Evolutionary conservation across 2,113 vertebrate genomes (phyloP).

Genomic region (Pterophyllum scalare): DNA sequence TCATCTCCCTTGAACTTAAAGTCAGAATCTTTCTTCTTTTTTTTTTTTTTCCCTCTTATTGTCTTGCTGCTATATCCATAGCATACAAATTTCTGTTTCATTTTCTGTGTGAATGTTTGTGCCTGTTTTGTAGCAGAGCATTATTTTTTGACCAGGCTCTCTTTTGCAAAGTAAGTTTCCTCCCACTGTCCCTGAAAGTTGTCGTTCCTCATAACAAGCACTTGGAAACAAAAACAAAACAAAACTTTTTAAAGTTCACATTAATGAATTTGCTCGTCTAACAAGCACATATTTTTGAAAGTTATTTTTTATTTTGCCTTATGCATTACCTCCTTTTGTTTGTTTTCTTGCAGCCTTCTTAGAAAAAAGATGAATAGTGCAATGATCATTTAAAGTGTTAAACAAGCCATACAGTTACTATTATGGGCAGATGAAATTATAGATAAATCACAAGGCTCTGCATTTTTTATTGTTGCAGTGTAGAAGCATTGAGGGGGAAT

Average conservation of each 20-base stretch:
- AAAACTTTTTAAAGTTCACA: neutral
- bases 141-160: conserved; percentile 6
- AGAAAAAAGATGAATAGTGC: conserved; percentile 1
- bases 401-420: neutral
- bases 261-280: neutral
- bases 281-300: conserved; percentile 8
- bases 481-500: conserved; percentile 10
- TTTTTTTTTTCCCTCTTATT: conserved; percentile 1
- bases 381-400: conserved; percentile 24
- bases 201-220: neutral
- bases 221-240: neutral
- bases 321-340: neutral
- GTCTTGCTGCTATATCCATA: conserved; percentile 13
- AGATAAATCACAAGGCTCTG: conserved; percentile 18
- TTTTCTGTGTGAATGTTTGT: conserved; percentile 31
- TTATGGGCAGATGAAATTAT: conserved; percentile 5
- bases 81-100: conserved; percentile 50
- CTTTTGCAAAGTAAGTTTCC: neutral
- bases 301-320: neutral
- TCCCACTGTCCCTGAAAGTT: neutral
- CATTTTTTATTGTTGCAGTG: conserved; percentile 21
- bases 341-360: neutral
- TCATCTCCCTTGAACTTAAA: conserved; percentile 29
- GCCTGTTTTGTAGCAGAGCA: neutral
- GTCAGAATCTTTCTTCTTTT: neutral